A percentile compares a stretch with the other conserved stretches of the same genome.
Evolutionary conservation across 2,888 invertebrate species (phyloP).

Genomic region (Hydrotaea cyrtoneurina): DNA sequence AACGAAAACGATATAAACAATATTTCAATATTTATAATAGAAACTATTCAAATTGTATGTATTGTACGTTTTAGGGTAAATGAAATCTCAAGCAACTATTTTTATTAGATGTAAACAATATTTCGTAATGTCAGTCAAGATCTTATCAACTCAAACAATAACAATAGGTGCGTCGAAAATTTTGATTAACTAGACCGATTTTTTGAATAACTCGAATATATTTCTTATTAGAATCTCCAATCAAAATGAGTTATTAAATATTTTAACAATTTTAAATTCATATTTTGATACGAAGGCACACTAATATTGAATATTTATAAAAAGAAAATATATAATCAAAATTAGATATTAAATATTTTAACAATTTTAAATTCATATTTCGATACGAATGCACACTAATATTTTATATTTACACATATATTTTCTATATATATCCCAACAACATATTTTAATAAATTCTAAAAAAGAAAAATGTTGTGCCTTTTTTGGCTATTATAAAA

Average conservation of each 20-base stretch:
- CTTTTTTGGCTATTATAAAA: too few species aligned
- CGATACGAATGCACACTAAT: too few species aligned
- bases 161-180: not conserved
- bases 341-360: too few species aligned
- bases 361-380: not conserved
- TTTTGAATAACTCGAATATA: not conserved
- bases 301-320: too few species aligned
- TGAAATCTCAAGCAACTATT: slow-evolving; percentile 3
- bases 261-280: not conserved
- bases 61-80: not conserved
- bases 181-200: not conserved
- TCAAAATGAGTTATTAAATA: too few species aligned
- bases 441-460: too few species aligned
- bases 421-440: too few species aligned
- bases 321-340: too few species aligned
- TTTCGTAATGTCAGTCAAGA: not conserved
- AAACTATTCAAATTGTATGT: not conserved
- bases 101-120: not conserved
- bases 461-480: too few species aligned
- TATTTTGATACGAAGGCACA: not conserved
- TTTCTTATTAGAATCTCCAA: not conserved
- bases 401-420: too few species aligned
- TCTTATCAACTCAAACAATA: too few species aligned
- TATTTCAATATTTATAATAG: not conserved
- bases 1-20: not conserved